These are phyloP conservation scores for Bombylius major DNA, from an alignment of 2,888 invertebrate species.

Conservation along the genomic window DNA sequence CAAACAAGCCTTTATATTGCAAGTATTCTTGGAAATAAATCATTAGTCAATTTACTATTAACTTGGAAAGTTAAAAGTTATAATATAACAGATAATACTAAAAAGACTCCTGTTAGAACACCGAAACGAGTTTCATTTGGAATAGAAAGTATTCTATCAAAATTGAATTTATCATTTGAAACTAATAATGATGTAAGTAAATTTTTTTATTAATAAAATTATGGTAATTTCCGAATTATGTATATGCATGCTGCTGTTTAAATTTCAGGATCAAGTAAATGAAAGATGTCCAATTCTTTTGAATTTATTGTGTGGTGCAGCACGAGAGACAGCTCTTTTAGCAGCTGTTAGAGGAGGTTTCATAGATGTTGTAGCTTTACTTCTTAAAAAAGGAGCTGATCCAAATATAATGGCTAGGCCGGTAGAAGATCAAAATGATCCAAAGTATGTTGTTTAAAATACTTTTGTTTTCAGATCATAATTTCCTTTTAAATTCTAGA, in stretches of 20 bases:
- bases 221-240: conserved; percentile 8
- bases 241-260: neutral
- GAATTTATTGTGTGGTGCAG: conserved; percentile 61
- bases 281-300: conserved; percentile 55
- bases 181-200: conserved; percentile 37
- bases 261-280: neutral
- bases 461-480: neutral
- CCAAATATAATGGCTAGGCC: conserved; percentile 54
- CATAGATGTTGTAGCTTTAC: conserved; percentile 51
- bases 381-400: conserved; percentile 69
- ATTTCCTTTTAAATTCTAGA: conserved; percentile 7
- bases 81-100: conserved; percentile 29
- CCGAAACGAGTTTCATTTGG: conserved; percentile 71
- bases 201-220: conserved; percentile 5
- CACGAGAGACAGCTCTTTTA: conserved; percentile 71
- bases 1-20: conserved; percentile 87
- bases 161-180: conserved; percentile 52
- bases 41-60: conserved; percentile 63
- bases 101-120: conserved; percentile 42
- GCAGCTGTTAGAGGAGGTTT: conserved; percentile 67
- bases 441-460: conserved; percentile 19
- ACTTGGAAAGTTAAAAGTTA: conserved; percentile 50
- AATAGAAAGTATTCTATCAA: conserved; percentile 78
- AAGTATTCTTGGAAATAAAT: conserved; percentile 67
- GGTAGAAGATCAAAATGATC: conserved; percentile 36